phyloP scores from a whole-genome alignment of 2,113 vertebrate species.

The Bos indicus region DNA sequence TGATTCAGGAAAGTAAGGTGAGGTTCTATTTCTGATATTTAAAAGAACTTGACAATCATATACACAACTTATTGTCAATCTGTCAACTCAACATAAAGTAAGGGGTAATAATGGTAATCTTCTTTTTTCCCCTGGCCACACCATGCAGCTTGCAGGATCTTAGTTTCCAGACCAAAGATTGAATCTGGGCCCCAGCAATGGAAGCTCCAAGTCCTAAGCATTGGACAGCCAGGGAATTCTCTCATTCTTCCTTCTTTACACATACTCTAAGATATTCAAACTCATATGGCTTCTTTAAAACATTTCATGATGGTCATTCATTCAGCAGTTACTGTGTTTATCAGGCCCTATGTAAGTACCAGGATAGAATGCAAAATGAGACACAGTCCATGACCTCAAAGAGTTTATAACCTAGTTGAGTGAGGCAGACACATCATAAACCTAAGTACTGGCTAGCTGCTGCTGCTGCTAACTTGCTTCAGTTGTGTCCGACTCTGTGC shows the following conservation, averaged over 20 bases:
- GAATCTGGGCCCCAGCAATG: not conserved
- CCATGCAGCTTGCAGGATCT: not conserved
- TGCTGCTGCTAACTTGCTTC: no score
- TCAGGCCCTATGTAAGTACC: not conserved
- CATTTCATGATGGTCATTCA: not conserved
- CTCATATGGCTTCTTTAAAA: not conserved
- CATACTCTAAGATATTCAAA: not conserved
- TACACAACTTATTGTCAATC: not conserved
- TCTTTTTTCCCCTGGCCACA: accelerated
- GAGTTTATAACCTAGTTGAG: not conserved
- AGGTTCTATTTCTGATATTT: not conserved
- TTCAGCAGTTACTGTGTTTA: not conserved
- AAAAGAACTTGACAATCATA: not conserved
- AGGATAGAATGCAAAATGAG: not conserved
- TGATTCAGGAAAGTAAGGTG: not conserved
- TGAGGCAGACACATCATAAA: not conserved
- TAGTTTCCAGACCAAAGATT: not conserved
- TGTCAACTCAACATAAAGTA: not conserved
- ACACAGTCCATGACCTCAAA: not conserved
- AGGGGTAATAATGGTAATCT: not conserved
- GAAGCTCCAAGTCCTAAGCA: not conserved
- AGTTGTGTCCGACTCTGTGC: no score
- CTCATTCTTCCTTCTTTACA: not conserved
- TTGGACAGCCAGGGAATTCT: not conserved
- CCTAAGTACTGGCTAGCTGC: no score